Percentiles rank a stretch among this genome's conserved stretches.
Evolutionary conservation across 2,113 vertebrate species (phyloP).

Genomic region (Neomonachus schauinslandi): DNA sequence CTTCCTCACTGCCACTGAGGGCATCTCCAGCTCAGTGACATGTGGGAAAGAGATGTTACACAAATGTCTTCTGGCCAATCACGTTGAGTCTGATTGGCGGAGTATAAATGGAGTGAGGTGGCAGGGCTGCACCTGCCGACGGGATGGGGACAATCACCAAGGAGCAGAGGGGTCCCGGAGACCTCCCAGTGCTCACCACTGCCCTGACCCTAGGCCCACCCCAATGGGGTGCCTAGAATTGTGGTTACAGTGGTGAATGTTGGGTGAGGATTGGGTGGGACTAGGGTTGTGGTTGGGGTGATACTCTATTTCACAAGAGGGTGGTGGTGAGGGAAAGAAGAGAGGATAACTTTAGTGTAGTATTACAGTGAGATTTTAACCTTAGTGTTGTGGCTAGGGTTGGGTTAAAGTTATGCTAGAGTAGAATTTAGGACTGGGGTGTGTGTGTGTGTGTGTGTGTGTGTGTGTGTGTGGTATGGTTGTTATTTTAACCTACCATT

Average conservation of each 20-base stretch:
- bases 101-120: not conserved
- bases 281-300: not conserved
- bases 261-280: not conserved
- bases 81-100: not conserved
- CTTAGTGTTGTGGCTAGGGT: conserved; percentile 8
- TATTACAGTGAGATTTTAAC: not conserved
- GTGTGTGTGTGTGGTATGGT: not conserved
- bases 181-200: not conserved
- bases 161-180: not conserved
- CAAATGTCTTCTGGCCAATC: not conserved
- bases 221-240: not conserved
- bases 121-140: not conserved
- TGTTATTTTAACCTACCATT: not conserved
- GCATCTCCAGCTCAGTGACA: not conserved
- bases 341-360: not conserved
- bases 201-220: not conserved
- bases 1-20: rapidly evolving
- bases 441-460: too few relatives aligned
- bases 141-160: not conserved
- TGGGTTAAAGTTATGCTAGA: not conserved
- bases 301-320: not conserved
- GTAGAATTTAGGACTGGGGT: not conserved
- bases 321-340: not conserved
- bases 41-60: rapidly evolving
- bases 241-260: not conserved